Percentiles rank a stretch among this genome's conserved stretches.
These are phyloP conservation scores for Plutomurus gul DNA, from an alignment of 1,140 invertebrate genomes.

Conservation along the genomic window DNA sequence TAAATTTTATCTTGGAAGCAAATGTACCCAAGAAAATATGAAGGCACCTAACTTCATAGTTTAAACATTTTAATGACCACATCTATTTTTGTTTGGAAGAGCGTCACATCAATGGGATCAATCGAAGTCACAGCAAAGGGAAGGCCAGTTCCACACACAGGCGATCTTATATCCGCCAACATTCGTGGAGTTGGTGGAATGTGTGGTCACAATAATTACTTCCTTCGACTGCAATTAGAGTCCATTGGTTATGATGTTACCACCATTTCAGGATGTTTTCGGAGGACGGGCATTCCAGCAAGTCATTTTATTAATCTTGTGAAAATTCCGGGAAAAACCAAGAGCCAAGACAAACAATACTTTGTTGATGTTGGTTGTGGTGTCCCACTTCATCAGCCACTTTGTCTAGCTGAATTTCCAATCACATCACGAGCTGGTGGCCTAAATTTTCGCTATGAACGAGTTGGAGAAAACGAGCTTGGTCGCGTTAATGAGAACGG, in stretches of 20 bases:
- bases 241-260: slow-evolving; percentile 34
- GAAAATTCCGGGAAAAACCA: neutral
- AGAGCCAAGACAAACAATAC: neutral
- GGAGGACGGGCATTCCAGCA: slow-evolving; percentile 30
- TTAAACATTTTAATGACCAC: neutral
- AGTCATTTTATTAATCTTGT: slow-evolving; percentile 35
- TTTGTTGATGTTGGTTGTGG: slow-evolving; percentile 46
- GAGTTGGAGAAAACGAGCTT: slow-evolving; percentile 6
- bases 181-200: slow-evolving; percentile 8
- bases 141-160: neutral
- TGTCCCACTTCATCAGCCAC: slow-evolving; percentile 33
- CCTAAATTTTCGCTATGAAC: slow-evolving; percentile 37
- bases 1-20: too few relatives aligned
- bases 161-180: neutral
- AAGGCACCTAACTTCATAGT: neutral
- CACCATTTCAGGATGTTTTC: slow-evolving; percentile 29
- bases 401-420: slow-evolving; percentile 29
- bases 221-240: slow-evolving; percentile 20
- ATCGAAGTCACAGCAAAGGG: neutral
- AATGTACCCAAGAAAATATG: neutral
- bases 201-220: slow-evolving; percentile 39
- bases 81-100: neutral
- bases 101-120: neutral
- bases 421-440: slow-evolving; percentile 37
- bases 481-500: slow-evolving; percentile 25